phyloP scores from a whole-genome alignment of 2,797 vertebrate genomes.

The Acomys russatus region DNA sequence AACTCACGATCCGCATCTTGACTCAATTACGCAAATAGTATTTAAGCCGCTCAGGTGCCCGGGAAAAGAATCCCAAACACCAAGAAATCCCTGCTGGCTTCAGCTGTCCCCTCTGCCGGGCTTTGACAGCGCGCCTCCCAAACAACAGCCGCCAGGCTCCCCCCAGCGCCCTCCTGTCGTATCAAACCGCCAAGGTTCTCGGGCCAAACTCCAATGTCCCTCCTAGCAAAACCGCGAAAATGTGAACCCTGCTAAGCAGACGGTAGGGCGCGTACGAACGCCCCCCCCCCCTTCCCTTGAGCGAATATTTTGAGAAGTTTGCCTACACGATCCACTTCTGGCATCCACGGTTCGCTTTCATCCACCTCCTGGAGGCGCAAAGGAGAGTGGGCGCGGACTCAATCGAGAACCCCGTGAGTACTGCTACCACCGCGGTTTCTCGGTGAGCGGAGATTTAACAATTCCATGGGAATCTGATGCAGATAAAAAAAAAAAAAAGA shows the following conservation, averaged over 20 bases:
- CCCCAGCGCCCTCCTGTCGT: slow-evolving; percentile 83
- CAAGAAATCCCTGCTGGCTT: slow-evolving; percentile 74
- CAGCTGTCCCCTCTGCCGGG: slow-evolving; percentile 73
- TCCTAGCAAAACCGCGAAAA: slow-evolving; percentile 76
- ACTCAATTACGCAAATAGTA: slow-evolving; percentile 63
- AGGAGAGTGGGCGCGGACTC: neutral
- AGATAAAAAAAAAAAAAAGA: neutral
- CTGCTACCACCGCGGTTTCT: neutral
- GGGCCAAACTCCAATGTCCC: slow-evolving; percentile 77
- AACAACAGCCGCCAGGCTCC: slow-evolving; percentile 74
- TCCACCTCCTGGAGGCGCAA: neutral
- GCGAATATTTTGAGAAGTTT: slow-evolving; percentile 8
- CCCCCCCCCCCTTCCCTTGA: neutral
- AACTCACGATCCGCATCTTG: slow-evolving; percentile 63
- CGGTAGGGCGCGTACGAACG: slow-evolving; percentile 54
- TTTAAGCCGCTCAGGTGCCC: slow-evolving; percentile 66
- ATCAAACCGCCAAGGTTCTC: slow-evolving; percentile 84
- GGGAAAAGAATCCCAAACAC: slow-evolving; percentile 64
- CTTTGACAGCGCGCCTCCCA: slow-evolving; percentile 73
- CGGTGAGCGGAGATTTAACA: neutral
- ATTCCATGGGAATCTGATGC: neutral
- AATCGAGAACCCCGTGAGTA: neutral
- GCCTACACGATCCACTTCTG: neutral
- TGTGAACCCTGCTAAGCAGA: slow-evolving; percentile 70
- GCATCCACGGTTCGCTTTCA: slow-evolving; percentile 54